Evolutionary conservation across 2,888 invertebrate genomes (phyloP).

Genomic region (Drosophila villosipedis): DNA sequence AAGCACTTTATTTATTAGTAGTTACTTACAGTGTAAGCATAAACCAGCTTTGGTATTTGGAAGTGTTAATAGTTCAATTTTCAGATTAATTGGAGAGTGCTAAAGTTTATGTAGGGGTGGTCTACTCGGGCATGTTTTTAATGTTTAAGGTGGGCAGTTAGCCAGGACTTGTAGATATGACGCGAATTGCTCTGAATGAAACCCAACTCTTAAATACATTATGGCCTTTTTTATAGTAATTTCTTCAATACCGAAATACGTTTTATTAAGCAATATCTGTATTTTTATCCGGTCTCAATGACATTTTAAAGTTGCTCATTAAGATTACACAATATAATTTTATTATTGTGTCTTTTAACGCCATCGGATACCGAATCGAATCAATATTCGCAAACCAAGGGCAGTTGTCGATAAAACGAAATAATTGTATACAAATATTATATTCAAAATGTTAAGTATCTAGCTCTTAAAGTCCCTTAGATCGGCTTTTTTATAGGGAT

Average conservation of each 20-base stretch:
- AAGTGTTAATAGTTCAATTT: neutral
- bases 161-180: neutral
- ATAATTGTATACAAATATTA: neutral
- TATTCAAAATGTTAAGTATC: neutral
- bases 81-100: neutral
- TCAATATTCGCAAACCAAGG: neutral
- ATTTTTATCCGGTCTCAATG: neutral
- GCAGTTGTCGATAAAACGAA: neutral
- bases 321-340: neutral
- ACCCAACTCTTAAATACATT: neutral
- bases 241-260: neutral
- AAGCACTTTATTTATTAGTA: neutral
- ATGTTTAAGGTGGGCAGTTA: neutral
- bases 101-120: neutral
- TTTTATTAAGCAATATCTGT: neutral
- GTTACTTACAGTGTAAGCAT: neutral
- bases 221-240: neutral
- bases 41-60: neutral
- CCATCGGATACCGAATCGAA: neutral
- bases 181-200: neutral
- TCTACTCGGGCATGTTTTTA: neutral
- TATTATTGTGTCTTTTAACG: neutral
- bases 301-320: neutral
- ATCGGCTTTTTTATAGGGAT: neutral
- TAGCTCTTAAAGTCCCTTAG: neutral